These are phyloP conservation scores for Aphaenogaster floridana DNA, from an alignment of 1,140 invertebrate genomes.

Conservation along the genomic window DNA sequence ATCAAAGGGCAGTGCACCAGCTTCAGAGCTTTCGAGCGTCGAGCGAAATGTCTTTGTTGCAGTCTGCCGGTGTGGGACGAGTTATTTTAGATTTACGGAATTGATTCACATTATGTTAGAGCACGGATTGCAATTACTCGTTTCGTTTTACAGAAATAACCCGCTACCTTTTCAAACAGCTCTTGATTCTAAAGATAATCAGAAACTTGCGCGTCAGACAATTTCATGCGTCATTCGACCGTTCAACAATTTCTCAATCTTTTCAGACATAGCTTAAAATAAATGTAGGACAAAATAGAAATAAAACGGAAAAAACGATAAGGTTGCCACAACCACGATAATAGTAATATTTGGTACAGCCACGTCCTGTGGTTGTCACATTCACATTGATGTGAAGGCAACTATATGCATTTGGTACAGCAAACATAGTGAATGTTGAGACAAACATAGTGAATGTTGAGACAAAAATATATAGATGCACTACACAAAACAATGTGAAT, in stretches of 20 bases:
- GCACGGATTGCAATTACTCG: background rate
- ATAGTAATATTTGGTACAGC: too few relatives aligned
- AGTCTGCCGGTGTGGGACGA: background rate
- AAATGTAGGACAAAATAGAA: background rate
- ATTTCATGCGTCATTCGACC: background rate
- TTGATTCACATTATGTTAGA: conserved; percentile 8
- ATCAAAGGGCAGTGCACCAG: background rate
- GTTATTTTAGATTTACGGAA: conserved; percentile 6
- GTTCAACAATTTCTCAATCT: background rate
- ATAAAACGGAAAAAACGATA: background rate
- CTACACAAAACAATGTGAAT: too few relatives aligned
- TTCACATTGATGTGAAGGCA: too few relatives aligned
- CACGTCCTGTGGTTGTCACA: too few relatives aligned
- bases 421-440: too few relatives aligned
- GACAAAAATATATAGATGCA: too few relatives aligned
- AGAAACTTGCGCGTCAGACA: background rate
- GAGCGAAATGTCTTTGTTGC: conserved; percentile 49
- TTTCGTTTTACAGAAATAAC: background rate
- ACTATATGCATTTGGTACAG: too few relatives aligned
- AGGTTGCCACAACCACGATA: too few relatives aligned
- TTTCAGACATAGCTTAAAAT: background rate
- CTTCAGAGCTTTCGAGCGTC: background rate
- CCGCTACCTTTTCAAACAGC: background rate
- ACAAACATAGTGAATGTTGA: too few relatives aligned
- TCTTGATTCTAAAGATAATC: background rate